Percentiles rank a stretch among this genome's conserved stretches.
phyloP scores from a whole-genome alignment of 2,113 vertebrate species.

The rat (Rattus norvegicus) region DNA sequence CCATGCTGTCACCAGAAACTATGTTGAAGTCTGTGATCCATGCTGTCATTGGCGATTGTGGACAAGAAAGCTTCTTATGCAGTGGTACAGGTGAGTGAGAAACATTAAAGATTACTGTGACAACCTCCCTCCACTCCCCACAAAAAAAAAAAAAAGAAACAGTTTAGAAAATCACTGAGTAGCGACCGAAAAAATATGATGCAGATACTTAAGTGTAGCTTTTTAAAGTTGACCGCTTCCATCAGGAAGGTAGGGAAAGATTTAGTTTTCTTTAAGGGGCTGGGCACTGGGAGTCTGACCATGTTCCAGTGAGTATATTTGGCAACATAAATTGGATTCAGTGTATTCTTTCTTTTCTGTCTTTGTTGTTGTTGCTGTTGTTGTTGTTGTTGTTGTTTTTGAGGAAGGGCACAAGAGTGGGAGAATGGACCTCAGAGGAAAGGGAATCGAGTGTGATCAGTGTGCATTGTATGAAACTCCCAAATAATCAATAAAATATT shows the following conservation, averaged over 20 bases:
- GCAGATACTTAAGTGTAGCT: neutral
- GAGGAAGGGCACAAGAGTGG: neutral
- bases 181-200: neutral
- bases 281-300: neutral
- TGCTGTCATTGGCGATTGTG: neutral
- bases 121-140: neutral
- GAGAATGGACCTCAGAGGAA: neutral
- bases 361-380: too few species aligned
- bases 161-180: neutral
- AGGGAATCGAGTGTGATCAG: neutral
- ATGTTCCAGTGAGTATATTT: neutral
- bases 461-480: too few species aligned
- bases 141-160: too few species aligned
- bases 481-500: too few species aligned
- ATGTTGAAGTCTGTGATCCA: too few species aligned
- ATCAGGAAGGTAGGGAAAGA: neutral
- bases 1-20: too few species aligned
- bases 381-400: neutral
- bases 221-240: neutral
- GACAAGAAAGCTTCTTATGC: neutral
- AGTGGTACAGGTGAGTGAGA: neutral
- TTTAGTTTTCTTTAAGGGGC: neutral
- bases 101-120: neutral
- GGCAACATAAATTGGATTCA: neutral
- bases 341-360: neutral